Evolutionary conservation across 2,113 vertebrate genomes (phyloP).

Genomic region (Gulo gulo): DNA sequence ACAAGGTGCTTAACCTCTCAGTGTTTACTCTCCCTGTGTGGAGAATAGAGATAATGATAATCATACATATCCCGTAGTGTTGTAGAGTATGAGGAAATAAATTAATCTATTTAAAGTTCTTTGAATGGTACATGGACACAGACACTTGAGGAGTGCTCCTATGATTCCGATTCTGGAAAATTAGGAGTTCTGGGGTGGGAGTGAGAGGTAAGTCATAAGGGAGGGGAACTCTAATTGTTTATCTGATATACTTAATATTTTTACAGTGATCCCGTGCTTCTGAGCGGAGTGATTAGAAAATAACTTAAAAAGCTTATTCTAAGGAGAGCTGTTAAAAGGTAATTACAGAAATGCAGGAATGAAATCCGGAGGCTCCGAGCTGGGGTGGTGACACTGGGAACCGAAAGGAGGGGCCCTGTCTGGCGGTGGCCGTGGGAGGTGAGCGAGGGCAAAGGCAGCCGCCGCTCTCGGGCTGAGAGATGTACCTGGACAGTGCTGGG

Average conservation of each 20-base stretch:
- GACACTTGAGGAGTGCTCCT: neutral
- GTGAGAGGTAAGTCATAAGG: neutral
- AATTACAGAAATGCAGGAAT: neutral
- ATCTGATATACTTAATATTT: neutral
- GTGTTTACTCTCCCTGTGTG: neutral
- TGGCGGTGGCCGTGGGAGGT: neutral
- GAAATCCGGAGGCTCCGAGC: neutral
- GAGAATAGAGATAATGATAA: neutral
- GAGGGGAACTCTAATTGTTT: neutral
- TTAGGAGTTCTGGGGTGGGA: neutral
- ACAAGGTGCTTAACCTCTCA: neutral
- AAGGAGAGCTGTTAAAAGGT: neutral
- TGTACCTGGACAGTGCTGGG: neutral
- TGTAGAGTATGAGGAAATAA: neutral
- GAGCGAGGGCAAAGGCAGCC: neutral
- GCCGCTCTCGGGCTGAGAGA: neutral
- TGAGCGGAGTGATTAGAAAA: neutral
- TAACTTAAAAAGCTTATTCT: neutral
- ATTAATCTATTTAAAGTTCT: neutral
- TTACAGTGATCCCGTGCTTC: neutral
- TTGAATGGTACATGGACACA: neutral
- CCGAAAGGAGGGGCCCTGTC: accelerated
- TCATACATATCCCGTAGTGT: neutral
- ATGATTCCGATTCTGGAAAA: neutral
- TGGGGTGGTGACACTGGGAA: too few species aligned